These are phyloP conservation scores for Danio aesculapii DNA, from an alignment of 2,797 vertebrate genomes.

Conservation along the genomic window DNA sequence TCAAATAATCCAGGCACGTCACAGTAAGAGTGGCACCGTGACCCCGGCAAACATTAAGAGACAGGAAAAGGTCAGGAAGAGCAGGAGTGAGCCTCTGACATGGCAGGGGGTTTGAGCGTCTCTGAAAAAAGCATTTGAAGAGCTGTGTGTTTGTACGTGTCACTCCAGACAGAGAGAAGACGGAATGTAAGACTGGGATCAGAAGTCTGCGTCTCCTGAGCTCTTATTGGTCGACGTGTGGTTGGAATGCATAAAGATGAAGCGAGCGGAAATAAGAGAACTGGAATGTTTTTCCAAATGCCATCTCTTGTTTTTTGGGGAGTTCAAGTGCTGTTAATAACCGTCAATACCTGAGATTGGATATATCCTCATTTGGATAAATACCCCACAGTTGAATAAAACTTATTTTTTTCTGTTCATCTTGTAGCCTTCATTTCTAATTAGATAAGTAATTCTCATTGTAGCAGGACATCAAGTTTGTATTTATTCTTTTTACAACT, in stretches of 20 bases:
- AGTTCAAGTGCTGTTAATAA: background rate
- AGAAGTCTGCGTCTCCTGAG: conserved; percentile 18
- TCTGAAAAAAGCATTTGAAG: conserved; percentile 4
- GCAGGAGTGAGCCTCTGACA: conserved; percentile 57
- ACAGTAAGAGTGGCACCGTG: background rate
- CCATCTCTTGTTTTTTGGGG: background rate
- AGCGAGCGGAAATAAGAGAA: conserved; percentile 41
- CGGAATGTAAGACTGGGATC: conserved; percentile 62
- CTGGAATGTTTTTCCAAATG: background rate
- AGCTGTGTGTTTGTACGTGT: conserved; percentile 10
- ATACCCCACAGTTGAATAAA: background rate
- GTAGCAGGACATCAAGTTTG: too few relatives aligned
- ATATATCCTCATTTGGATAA: background rate
- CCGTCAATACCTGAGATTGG: background rate
- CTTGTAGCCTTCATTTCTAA: too few relatives aligned
- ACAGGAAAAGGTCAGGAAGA: conserved; percentile 29
- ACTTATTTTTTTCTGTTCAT: background rate
- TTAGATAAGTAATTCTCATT: too few relatives aligned
- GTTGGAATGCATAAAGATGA: conserved; percentile 44
- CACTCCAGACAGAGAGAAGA: conserved; percentile 43
- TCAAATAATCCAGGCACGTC: conserved; percentile 9
- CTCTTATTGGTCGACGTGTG: conserved; percentile 45
- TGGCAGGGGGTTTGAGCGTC: conserved; percentile 56
- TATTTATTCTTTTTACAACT: too few relatives aligned
- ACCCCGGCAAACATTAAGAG: conserved; percentile 19